A percentile compares a stretch with the other conserved stretches of the same genome.
These are phyloP conservation scores for Drosophila fulvimacula DNA, from an alignment of 2,888 invertebrate genomes.

Conservation along the genomic window DNA sequence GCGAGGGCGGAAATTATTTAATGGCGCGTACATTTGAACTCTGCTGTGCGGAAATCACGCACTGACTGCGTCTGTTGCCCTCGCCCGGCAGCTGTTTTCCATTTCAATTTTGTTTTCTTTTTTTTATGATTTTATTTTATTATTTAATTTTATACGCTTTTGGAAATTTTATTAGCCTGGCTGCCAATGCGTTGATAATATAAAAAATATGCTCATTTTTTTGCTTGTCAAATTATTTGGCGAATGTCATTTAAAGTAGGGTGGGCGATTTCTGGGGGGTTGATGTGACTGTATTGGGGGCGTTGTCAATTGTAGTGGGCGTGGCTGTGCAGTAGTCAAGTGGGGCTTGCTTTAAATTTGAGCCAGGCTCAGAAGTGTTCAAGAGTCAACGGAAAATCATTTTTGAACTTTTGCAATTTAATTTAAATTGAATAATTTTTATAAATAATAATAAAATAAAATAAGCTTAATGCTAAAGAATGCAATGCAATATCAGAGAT, in stretches of 20 bases:
- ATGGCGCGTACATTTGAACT: conserved; percentile 78
- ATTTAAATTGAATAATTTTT: too few species aligned
- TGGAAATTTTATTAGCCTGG: conserved; percentile 53
- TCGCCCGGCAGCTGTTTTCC: conserved; percentile 58
- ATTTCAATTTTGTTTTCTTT: conserved; percentile 26
- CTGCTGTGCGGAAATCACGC: conserved; percentile 76
- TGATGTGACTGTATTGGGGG: conserved; percentile 8
- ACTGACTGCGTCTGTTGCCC: conserved; percentile 49
- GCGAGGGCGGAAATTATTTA: conserved; percentile 82
- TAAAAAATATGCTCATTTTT: conserved; percentile 46
- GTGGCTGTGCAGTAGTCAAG: not conserved
- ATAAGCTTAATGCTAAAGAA: too few species aligned
- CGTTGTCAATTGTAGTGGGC: conserved; percentile 1
- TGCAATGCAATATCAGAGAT: too few species aligned
- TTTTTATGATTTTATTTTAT: conserved; percentile 46
- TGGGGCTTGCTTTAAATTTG: not conserved
- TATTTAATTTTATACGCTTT: conserved; percentile 68
- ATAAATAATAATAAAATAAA: too few species aligned
- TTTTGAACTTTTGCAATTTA: too few species aligned
- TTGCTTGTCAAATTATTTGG: conserved; percentile 23
- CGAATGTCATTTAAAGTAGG: conserved; percentile 3
- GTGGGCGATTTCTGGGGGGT: not conserved
- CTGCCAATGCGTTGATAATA: conserved; percentile 39
- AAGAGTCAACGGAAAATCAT: not conserved
- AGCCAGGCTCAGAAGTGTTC: not conserved